A percentile compares a stretch with the other conserved stretches of the same genome.
These are phyloP conservation scores for Siniperca obscura DNA, from an alignment of 2,797 vertebrate species.

Conservation along the genomic window DNA sequence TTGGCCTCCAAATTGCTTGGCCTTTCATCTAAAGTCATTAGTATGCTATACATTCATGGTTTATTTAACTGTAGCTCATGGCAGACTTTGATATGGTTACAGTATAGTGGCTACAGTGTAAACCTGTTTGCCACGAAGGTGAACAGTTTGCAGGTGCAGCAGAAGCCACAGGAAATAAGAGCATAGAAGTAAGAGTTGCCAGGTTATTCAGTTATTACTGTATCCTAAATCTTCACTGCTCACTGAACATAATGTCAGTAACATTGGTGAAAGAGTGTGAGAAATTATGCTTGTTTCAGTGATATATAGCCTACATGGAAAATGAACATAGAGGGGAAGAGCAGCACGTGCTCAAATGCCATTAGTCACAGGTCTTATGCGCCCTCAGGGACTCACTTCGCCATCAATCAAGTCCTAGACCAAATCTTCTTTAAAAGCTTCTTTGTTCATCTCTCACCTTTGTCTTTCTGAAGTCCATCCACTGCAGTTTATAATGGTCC, in stretches of 20 bases:
- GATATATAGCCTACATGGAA: neutral
- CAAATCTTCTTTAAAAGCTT: slow-evolving; percentile 80
- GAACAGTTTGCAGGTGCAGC: too few species aligned
- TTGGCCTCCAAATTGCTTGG: neutral
- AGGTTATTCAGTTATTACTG: neutral
- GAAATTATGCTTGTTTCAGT: neutral
- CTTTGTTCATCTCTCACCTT: slow-evolving; percentile 82
- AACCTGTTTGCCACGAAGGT: neutral
- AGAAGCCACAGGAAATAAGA: neutral
- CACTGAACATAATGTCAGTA: neutral
- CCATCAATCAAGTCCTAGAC: slow-evolving; percentile 73
- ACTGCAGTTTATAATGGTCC: neutral
- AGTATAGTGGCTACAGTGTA: neutral
- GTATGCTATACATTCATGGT: neutral
- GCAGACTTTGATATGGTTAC: neutral
- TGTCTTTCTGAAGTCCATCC: slow-evolving; percentile 60
- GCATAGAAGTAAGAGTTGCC: neutral
- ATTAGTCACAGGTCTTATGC: slow-evolving; percentile 93
- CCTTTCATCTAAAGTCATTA: neutral
- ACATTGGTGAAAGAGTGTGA: neutral
- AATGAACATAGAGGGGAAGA: slow-evolving; percentile 11
- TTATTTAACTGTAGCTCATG: neutral
- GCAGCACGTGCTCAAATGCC: slow-evolving; percentile 83
- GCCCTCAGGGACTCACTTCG: slow-evolving; percentile 80
- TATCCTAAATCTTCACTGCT: neutral